Conservation (phyloP, 2,113 vertebrate genomes). For the Syngnathoides biaculeatus region DNA sequence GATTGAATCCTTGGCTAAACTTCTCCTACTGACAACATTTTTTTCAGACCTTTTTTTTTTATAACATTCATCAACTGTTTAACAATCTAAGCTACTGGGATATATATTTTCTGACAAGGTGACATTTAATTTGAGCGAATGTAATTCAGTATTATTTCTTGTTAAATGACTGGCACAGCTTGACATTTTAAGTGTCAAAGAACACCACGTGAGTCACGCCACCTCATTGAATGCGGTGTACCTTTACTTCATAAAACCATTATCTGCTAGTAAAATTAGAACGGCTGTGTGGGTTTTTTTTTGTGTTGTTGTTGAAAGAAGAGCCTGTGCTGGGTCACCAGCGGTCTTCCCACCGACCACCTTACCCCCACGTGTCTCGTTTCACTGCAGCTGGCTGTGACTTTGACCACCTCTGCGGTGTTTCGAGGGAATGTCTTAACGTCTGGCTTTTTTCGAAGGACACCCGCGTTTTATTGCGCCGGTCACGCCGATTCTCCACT, state of each 20-base stretch:
- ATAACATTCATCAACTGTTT: too few relatives aligned
- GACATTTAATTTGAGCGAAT: background rate
- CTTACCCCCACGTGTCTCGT: slow-evolving; percentile 27
- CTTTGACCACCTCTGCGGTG: slow-evolving; percentile 45
- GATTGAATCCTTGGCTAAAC: too few relatives aligned
- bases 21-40: too few relatives aligned
- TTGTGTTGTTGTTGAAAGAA: slow-evolving; percentile 37
- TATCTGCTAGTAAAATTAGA: slow-evolving; percentile 22
- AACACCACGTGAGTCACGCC: background rate
- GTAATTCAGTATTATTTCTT: background rate
- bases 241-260: slow-evolving; percentile 12
- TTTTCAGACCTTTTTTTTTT: too few relatives aligned
- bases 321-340: slow-evolving; percentile 32
- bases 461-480: slow-evolving; percentile 59
- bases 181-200: background rate
- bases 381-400: slow-evolving; percentile 44
- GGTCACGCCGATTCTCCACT: slow-evolving; percentile 25
- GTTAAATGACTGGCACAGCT: background rate
- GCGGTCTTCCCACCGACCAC: slow-evolving; percentile 4
- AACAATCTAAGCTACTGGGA: too few relatives aligned
- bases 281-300: slow-evolving; percentile 21
- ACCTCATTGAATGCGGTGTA: background rate
- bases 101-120: background rate
- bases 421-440: slow-evolving; percentile 40
- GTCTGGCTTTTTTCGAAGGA: slow-evolving; percentile 58